Conservation (phyloP, 2,888 invertebrate genomes). For the Acanthococcus lagerstroemiae region DNA sequence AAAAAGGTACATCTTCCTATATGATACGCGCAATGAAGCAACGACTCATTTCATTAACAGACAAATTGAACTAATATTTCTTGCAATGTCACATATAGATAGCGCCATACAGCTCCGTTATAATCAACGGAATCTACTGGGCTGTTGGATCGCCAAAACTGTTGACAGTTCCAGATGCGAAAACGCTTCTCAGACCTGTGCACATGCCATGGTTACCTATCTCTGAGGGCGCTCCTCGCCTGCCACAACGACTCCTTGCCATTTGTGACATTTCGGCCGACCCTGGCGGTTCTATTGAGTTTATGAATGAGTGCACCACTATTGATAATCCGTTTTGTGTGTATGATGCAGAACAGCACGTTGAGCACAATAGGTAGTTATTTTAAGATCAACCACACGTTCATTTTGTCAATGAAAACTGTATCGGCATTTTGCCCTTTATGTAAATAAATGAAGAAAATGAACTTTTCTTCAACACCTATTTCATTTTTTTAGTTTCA, state of each 20-base stretch:
- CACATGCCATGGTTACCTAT: conserved; percentile 89
- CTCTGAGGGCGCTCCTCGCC: conserved; percentile 73
- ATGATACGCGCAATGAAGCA: no score
- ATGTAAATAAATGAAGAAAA: no score
- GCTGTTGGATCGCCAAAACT: conserved; percentile 92
- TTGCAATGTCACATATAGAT: conserved; percentile 48
- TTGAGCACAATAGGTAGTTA: conserved; percentile 74
- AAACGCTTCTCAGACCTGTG: conserved; percentile 76
- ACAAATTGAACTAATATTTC: neutral
- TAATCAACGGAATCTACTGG: conserved; percentile 99
- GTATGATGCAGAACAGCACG: conserved; percentile 98
- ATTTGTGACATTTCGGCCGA: conserved; percentile 99
- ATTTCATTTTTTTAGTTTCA: conserved; percentile 32
- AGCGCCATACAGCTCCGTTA: conserved; percentile 92
- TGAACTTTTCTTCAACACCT: neutral
- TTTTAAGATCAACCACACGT: no score
- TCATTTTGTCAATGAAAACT: no score
- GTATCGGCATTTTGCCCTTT: no score
- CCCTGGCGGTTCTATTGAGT: conserved; percentile 96
- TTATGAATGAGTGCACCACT: conserved; percentile 99
- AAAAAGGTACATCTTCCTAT: conserved; percentile 68
- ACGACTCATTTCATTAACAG: neutral
- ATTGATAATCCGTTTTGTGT: conserved; percentile 98
- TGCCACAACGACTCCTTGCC: conserved; percentile 83
- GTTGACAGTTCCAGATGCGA: conserved; percentile 95